Evolutionary conservation across 1,140 invertebrate genomes (phyloP).

Genomic region (Frieseomelitta varia): DNA sequence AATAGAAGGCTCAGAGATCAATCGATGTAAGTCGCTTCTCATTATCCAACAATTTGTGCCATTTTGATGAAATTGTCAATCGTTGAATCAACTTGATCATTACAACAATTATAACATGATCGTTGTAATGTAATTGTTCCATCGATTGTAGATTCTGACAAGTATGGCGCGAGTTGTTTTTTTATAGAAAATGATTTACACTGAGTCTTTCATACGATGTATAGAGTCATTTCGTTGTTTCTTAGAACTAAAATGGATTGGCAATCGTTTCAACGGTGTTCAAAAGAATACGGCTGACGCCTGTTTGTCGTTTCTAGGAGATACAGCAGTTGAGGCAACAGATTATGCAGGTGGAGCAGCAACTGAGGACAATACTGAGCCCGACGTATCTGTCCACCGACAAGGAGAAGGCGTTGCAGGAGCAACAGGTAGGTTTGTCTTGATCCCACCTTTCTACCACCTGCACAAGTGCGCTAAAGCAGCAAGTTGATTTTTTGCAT

Average conservation of each 20-base stretch:
- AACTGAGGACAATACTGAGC: slow-evolving; percentile 90
- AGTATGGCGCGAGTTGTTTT: no score
- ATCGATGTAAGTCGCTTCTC: no score
- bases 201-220: no score
- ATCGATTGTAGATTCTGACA: no score
- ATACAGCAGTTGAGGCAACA: slow-evolving; percentile 92
- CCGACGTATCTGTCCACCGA: slow-evolving; percentile 92
- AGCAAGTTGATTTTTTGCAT: slow-evolving; percentile 75
- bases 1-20: no score
- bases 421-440: slow-evolving; percentile 93
- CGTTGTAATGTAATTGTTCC: no score
- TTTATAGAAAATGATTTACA: no score
- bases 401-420: slow-evolving; percentile 90
- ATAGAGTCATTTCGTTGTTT: not conserved
- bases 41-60: no score
- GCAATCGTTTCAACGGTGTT: not conserved
- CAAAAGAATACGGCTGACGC: slow-evolving; percentile 30
- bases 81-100: no score
- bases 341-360: slow-evolving; percentile 93
- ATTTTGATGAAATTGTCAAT: no score
- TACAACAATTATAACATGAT: no score
- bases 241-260: not conserved
- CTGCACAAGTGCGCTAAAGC: slow-evolving; percentile 76
- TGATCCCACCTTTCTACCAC: slow-evolving; percentile 58
- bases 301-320: slow-evolving; percentile 84